Evolutionary conservation across 2,888 invertebrate genomes (phyloP).

Genomic region (Tenthredo scrophulariae): DNA sequence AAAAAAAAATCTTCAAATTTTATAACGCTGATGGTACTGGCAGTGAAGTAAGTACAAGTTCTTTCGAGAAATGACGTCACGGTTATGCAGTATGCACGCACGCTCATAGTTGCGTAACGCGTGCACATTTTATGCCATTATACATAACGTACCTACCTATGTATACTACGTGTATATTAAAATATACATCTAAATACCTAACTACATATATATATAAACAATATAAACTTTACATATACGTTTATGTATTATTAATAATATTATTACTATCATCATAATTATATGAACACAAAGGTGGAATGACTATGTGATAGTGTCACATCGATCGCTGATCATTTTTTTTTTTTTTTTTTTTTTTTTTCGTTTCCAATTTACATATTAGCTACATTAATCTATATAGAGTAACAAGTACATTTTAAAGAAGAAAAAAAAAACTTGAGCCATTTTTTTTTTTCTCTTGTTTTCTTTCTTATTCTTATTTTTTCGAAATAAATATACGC

Average conservation of each 20-base stretch:
- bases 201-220: neutral
- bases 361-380: neutral
- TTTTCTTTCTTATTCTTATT: too few species aligned
- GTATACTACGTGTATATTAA: neutral
- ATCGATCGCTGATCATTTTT: neutral
- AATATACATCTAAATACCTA: too few species aligned
- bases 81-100: slow-evolving; percentile 19
- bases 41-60: neutral
- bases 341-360: neutral
- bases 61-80: slow-evolving; percentile 33
- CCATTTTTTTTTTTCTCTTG: too few species aligned
- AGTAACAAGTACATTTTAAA: neutral
- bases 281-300: neutral
- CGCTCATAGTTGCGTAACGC: slow-evolving; percentile 19
- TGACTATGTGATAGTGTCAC: neutral
- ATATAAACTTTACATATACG: too few species aligned
- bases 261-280: neutral
- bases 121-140: neutral
- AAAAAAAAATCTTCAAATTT: neutral
- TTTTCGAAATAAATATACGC: too few species aligned
- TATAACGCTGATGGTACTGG: neutral
- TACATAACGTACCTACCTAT: neutral
- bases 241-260: neutral
- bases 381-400: neutral
- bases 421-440: too few species aligned